phyloP scores from a whole-genome alignment of 1,140 invertebrate genomes.

The Coboldia fuscipes region DNA sequence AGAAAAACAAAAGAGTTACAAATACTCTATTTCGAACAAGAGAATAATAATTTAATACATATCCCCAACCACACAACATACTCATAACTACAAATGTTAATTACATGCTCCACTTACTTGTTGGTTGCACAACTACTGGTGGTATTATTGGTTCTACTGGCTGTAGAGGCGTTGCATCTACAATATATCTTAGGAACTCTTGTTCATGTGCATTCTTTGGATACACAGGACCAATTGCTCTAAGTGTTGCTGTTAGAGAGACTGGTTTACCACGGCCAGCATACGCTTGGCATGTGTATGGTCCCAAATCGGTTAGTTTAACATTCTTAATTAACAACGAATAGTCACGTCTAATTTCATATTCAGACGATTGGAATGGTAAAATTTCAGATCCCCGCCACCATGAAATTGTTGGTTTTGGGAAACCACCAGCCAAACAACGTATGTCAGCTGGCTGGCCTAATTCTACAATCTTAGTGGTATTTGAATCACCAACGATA shows the following conservation, averaged over 20 bases:
- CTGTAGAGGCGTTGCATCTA: conserved; percentile 22
- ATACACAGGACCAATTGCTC: conserved; percentile 37
- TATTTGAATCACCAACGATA: conserved; percentile 30
- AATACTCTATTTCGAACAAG: not conserved
- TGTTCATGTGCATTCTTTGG: conserved; percentile 23
- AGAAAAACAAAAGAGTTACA: not conserved
- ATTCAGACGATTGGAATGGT: conserved; percentile 42
- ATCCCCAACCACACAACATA: not conserved
- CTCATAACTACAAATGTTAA: conserved; percentile 1
- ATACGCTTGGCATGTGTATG: conserved; percentile 74
- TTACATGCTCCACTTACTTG: not conserved
- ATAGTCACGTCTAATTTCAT: conserved; percentile 50
- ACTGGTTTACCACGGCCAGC: conserved; percentile 57
- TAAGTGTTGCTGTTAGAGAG: conserved; percentile 47
- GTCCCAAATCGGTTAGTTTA: conserved; percentile 43
- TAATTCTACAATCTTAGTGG: conserved; percentile 40
- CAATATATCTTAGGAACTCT: conserved; percentile 28
- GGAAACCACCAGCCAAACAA: conserved; percentile 67
- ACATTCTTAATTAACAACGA: conserved; percentile 51
- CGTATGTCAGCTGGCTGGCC: conserved; percentile 44
- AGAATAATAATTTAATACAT: not conserved
- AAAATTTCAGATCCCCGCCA: conserved; percentile 54
- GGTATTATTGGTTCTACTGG: conserved; percentile 10
- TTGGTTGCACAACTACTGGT: conserved; percentile 7
- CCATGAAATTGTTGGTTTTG: conserved; percentile 63